Conservation (phyloP, 2,888 invertebrate genomes). For the Hesperia comma region DNA sequence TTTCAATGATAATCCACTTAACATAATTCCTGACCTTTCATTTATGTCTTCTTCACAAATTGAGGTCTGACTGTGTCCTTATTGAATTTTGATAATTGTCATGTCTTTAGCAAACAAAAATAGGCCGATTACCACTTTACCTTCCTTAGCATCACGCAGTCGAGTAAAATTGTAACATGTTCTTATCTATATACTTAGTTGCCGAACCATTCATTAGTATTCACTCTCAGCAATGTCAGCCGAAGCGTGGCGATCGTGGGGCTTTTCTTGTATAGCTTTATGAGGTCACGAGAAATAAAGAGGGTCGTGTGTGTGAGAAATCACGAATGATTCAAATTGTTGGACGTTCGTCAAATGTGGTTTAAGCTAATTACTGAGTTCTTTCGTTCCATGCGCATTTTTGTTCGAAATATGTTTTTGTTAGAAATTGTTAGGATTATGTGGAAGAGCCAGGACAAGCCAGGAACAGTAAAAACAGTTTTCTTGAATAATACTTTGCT, state of each 20-base stretch:
- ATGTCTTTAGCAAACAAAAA: no score
- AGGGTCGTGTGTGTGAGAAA: constrained; percentile 7
- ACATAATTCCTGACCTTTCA: no score
- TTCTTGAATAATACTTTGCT: no score
- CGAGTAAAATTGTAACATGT: background rate
- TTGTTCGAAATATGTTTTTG: background rate
- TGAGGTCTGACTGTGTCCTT: no score
- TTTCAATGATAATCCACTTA: no score
- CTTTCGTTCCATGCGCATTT: background rate
- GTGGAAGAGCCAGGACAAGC: no score
- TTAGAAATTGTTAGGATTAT: no score
- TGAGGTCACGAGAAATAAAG: constrained; percentile 7
- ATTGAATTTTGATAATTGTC: no score
- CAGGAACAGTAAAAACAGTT: no score
- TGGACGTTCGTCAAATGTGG: background rate
- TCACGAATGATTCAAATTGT: background rate
- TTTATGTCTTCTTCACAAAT: no score
- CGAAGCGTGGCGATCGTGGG: constrained; percentile 16
- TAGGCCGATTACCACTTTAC: no score
- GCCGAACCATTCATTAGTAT: constrained; percentile 15
- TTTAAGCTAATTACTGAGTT: background rate
- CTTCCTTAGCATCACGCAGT: no score
- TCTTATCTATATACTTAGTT: background rate
- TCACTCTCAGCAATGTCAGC: constrained; percentile 16
- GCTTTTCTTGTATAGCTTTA: constrained; percentile 9